Conservation (phyloP, 1,140 invertebrate genomes). For the Drosophila triauraria region DNA sequence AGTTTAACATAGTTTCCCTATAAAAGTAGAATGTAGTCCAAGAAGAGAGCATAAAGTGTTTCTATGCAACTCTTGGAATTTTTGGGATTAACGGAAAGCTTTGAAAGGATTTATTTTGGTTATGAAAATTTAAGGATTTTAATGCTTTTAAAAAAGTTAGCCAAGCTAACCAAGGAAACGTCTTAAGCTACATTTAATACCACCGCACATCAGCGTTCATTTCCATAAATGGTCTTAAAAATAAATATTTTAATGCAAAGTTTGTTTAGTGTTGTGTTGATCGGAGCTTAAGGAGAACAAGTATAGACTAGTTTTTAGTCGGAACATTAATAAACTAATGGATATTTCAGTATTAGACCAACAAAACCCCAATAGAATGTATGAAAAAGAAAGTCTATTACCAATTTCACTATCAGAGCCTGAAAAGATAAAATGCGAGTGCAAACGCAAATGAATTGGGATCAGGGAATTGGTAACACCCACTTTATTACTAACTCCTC, state of each 20-base stretch:
- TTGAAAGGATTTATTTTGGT: not conserved
- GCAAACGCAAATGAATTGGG: not conserved
- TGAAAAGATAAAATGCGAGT: not conserved
- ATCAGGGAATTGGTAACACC: constrained; percentile 4
- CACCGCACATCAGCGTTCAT: too few relatives aligned
- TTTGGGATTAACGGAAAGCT: not conserved
- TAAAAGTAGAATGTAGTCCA: not conserved
- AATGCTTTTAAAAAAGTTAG: not conserved
- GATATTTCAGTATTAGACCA: not conserved
- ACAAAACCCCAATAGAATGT: not conserved
- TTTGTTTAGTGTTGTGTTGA: not conserved
- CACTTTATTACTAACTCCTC: not conserved
- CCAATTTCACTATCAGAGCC: not conserved
- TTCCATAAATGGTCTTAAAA: not conserved
- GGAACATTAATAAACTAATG: not conserved
- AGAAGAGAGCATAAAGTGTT: not conserved
- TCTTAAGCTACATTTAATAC: not conserved
- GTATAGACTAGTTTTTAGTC: not conserved
- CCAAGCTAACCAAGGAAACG: not conserved
- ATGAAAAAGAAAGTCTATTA: not conserved
- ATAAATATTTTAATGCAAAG: not conserved
- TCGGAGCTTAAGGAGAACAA: too few relatives aligned
- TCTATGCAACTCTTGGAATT: not conserved
- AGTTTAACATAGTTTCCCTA: not conserved
- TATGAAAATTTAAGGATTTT: not conserved